phyloP scores from a whole-genome alignment of 2,888 invertebrate genomes.

The Cryptus viduatorius region DNA sequence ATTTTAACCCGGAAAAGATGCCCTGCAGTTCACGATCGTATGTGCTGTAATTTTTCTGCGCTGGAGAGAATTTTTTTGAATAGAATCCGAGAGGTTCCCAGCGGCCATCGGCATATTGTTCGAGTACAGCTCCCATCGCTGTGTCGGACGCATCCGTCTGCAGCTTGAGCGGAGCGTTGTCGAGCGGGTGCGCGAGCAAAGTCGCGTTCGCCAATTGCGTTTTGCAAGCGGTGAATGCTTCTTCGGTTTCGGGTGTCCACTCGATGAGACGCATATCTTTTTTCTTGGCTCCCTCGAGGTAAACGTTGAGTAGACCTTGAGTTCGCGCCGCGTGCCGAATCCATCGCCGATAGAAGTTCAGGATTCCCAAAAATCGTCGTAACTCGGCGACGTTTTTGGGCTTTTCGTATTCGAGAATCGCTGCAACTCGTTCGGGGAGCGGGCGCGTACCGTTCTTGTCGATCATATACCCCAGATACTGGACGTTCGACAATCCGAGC shows the following conservation, averaged over 20 bases:
- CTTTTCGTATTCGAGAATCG: conserved; percentile 17
- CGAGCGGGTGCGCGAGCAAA: conserved; percentile 47
- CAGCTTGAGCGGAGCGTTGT: conserved; percentile 15
- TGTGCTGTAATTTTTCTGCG: conserved; percentile 23
- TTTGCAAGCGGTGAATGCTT: conserved; percentile 55
- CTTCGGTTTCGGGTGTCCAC: conserved; percentile 47
- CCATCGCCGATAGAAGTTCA: conserved; percentile 29
- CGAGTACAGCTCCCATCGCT: neutral
- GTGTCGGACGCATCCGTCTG: conserved; percentile 4
- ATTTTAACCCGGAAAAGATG: conserved; percentile 18
- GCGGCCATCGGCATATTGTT: neutral
- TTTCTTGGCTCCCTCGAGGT: conserved; percentile 8
- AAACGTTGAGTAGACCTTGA: neutral
- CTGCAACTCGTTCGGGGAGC: conserved; percentile 48
- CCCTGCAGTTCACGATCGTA: conserved; percentile 32
- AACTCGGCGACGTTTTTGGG: conserved; percentile 22
- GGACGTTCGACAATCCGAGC: conserved; percentile 20
- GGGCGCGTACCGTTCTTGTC: conserved; percentile 26
- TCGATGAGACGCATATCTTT: conserved; percentile 39
- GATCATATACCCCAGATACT: conserved; percentile 51
- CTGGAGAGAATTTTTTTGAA: neutral
- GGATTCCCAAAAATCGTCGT: conserved; percentile 26
- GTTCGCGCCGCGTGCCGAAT: neutral
- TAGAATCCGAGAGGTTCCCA: conserved; percentile 10
- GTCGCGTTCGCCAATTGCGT: conserved; percentile 37